Base-by-base conservation (phyloP, 2,888 invertebrate species). In the Cantharis lateralis region DNA sequence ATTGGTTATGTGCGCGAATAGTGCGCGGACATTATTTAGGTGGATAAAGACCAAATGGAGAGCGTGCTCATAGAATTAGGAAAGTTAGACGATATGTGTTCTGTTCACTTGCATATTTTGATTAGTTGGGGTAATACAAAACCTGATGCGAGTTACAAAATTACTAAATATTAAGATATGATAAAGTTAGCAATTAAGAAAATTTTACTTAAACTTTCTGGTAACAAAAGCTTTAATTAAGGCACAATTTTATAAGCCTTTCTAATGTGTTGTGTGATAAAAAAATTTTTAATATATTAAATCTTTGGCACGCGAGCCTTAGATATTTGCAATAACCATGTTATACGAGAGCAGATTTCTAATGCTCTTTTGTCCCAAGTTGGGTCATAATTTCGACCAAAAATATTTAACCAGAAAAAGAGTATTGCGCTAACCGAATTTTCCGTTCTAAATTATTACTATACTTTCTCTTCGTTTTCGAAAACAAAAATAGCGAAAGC, bases 1-100 rank as follows among this genome's bases (percentile, higher is more conserved):
- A 86, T 87, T 87, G 85, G 86, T 86, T 84, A 83, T 86, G 86
- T 87, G 87, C 87, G 87, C 87, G 86, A 84, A 84, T 83, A 84
- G 87, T 86, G 87, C 87, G 84, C 86, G 88, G 86, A 87, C 87
- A 85, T 82, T 84, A 82, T 83, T 83, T 82, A 83, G 84, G 84
- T 84, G 84, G 85, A 86, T 85, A 84, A 86, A 86, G 85, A 86
- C 86, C 83, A 85, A 84, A 81, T 85, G 85, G 84, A 85, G 84
- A 85, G 82, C 86, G 86, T 87, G 87, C 86, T 87, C 87, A 87
- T 87, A 87, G 87, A 87, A 87, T 86, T 87, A 87, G 86, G 86
- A 82, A 82, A 85, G 84, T 84, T 87, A 87, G 87, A 85, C 84
- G 84, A 87, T 87, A 86, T 87, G 87, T 87, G 88, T 88, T 88